Conservation (phyloP, 2,888 invertebrate genomes). For the Diaprepes abbreviatus region DNA sequence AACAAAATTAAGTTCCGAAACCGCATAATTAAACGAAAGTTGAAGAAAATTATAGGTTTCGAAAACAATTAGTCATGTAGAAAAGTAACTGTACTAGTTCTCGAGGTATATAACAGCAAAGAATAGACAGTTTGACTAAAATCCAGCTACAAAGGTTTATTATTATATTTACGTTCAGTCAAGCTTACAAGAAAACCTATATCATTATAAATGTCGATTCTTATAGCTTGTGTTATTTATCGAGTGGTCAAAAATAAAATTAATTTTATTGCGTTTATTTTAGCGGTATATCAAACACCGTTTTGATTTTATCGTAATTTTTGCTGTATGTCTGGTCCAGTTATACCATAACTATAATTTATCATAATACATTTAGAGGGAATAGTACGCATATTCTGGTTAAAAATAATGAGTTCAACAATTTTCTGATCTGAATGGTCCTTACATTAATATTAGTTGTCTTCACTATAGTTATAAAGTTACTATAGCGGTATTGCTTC, state of each 20-base stretch:
- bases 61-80: neutral
- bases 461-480: too few species aligned
- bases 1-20: neutral
- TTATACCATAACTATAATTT: neutral
- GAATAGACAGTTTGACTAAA: neutral
- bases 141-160: neutral
- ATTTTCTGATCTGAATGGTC: too few species aligned
- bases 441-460: too few species aligned
- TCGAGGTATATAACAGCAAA: neutral
- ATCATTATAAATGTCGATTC: slow-evolving; percentile 2
- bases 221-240: too few species aligned
- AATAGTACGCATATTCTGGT: too few species aligned
- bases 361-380: too few species aligned
- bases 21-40: neutral
- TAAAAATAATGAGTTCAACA: too few species aligned
- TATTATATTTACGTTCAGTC: slow-evolving; percentile 1
- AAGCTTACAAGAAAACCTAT: slow-evolving; percentile 7
- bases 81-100: neutral
- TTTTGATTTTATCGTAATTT: neutral
- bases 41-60: neutral
- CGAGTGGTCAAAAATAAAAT: neutral
- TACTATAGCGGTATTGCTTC: too few species aligned
- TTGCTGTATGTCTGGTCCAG: neutral
- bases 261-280: neutral
- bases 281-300: slow-evolving; percentile 2